Conservation (phyloP, 2,888 invertebrate species). For the Spodoptera exigua region DNA sequence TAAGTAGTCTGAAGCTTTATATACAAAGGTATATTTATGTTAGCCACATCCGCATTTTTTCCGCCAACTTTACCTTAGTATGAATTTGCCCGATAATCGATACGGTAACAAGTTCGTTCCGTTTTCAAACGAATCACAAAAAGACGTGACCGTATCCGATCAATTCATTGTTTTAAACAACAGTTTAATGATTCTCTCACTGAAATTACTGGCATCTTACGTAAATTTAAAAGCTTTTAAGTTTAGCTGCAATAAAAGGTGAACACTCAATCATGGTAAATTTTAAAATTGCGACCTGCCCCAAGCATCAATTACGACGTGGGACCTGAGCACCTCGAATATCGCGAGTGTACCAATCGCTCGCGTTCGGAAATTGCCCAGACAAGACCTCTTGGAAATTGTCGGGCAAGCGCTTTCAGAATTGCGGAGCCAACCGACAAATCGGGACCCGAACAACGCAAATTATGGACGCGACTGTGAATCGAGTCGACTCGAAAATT, state of each 20-base stretch:
- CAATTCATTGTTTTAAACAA: conserved; percentile 75
- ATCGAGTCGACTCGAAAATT: conserved; percentile 80
- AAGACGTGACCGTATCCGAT: conserved; percentile 41
- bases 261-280: conserved; percentile 82
- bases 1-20: conserved; percentile 7
- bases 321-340: conserved; percentile 71
- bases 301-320: conserved; percentile 81
- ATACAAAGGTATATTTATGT: conserved; percentile 30
- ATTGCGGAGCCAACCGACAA: conserved; percentile 79
- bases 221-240: conserved; percentile 75
- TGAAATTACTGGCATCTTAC: conserved; percentile 70
- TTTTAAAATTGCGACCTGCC: conserved; percentile 86
- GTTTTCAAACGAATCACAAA: conserved; percentile 51
- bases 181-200: conserved; percentile 69
- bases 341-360: conserved; percentile 77
- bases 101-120: conserved; percentile 23
- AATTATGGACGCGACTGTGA: conserved; percentile 79
- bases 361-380: conserved; percentile 78
- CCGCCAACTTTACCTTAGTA: conserved; percentile 3
- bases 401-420: conserved; percentile 76
- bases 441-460: conserved; percentile 80
- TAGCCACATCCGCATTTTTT: conserved; percentile 42
- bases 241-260: conserved; percentile 73
- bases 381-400: conserved; percentile 80
- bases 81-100: conserved; percentile 30